Conservation (phyloP, 2,113 vertebrate genomes). For the Garra rufa region DNA sequence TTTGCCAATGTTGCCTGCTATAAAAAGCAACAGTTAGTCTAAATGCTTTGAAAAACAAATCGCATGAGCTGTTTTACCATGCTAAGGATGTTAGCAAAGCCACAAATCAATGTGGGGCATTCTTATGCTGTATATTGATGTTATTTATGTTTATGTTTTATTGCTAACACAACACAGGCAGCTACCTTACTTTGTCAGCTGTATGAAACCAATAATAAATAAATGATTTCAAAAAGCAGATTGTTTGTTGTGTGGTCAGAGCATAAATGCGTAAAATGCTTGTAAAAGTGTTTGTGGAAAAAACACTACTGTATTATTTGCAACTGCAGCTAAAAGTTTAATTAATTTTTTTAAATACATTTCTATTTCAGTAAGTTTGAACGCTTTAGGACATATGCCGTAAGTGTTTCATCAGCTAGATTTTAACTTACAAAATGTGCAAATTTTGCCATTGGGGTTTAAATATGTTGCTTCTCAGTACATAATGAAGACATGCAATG, state of each 20-base stretch:
- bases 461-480: background rate
- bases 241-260: slow-evolving; percentile 9
- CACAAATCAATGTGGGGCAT: background rate
- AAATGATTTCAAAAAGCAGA: slow-evolving; percentile 33
- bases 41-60: slow-evolving; percentile 1
- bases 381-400: background rate
- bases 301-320: background rate
- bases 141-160: slow-evolving; percentile 10
- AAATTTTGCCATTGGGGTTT: background rate
- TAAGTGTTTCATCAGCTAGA: background rate
- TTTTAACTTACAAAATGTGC: background rate
- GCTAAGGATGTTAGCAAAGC: slow-evolving; percentile 16
- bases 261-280: slow-evolving; percentile 3
- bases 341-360: background rate
- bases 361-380: background rate
- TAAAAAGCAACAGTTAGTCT: background rate
- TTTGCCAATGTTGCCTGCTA: slow-evolving; percentile 25
- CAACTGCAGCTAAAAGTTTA: background rate
- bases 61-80: background rate
- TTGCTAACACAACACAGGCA: slow-evolving; percentile 25
- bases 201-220: slow-evolving; percentile 64
- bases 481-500: background rate
- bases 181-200: slow-evolving; percentile 38
- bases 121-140: background rate
- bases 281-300: background rate